Evolutionary conservation across 1,140 invertebrate species (phyloP), one percentile per base, ranked within the genome.

Genomic region (Zaprionus capensis): DNA sequence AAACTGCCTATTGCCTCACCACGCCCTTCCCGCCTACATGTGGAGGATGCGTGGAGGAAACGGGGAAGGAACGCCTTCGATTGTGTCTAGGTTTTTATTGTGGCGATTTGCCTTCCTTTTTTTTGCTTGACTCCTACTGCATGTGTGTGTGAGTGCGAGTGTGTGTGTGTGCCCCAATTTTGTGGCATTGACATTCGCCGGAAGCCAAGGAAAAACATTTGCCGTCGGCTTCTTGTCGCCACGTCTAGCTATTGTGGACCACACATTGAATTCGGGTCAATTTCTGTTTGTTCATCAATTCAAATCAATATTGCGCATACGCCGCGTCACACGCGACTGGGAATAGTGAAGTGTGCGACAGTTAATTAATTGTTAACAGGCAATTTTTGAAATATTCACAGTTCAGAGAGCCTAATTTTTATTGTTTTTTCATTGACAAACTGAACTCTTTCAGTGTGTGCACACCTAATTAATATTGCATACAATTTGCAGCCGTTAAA

Each of bases 141-240:
- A 15, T 55, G 28, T 46, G 36, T 55, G 55, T 46, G 51, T 77
- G 51, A 71, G 74, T 64, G 62, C 71, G 63, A 34, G 57, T 36
- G 31, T 65, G 55, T 53, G 51, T 71, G 57, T 62, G 67, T 83
- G 74, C 34, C 80, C 75, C 81, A 88, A 86, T 84, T 90, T 79
- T 84, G 81, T 88, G 85, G 84, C 84, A 81, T 90, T 87, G 85
- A 88, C 84, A 90, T 79, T 88, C 66, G 75, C 84, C 85, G 85
- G 84, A 88, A 88, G 84, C 84, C 84, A 88, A 87, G 81, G 58
- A 87, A 87, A 86, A 83, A 78, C 83, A 90, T 73, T 83, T 83
- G 79, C 81, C 81, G 84, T 76, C 81, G 84, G 84, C 84, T 88
- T 84, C 78, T 71, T 71, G 78, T 79, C 67, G 76, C 79, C 67